A percentile compares a stretch with the other conserved stretches of the same genome.
Conservation (phyloP, 2,113 vertebrate species). For the Castor canadensis region DNA sequence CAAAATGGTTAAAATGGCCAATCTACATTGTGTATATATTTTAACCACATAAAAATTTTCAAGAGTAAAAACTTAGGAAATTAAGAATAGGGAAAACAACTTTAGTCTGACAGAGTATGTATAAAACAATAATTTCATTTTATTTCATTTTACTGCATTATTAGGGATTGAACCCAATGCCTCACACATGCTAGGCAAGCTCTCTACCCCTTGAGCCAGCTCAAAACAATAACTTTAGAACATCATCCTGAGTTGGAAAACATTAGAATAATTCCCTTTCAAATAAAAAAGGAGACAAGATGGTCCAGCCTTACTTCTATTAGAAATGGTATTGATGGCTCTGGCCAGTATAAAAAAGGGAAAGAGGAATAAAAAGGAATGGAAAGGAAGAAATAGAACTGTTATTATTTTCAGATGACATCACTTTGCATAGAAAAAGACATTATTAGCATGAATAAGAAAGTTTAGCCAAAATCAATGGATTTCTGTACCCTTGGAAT, state of each 20-base stretch:
- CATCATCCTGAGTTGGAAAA: background rate
- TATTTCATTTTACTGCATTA: too few relatives aligned
- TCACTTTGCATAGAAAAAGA: background rate
- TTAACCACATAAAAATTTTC: background rate
- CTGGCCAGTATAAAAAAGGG: background rate
- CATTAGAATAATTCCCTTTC: background rate
- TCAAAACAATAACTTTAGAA: background rate
- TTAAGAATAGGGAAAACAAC: background rate
- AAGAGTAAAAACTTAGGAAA: background rate
- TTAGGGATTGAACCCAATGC: too few relatives aligned
- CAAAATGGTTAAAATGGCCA: background rate
- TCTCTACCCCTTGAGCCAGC: too few relatives aligned
- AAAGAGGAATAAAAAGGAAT: background rate
- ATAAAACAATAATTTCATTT: constrained; percentile 2
- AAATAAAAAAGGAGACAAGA: background rate
- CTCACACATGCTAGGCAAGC: too few relatives aligned
- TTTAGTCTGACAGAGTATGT: background rate
- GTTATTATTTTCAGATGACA: constrained; percentile 38
- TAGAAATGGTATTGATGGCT: background rate
- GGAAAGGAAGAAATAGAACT: background rate
- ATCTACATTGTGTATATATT: background rate
- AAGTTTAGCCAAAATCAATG: constrained; percentile 34
- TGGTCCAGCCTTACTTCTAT: background rate
- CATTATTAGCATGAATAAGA: constrained; percentile 8
- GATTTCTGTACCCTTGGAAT: constrained; percentile 21